Evolutionary conservation across 1,140 invertebrate genomes (phyloP).

Genomic region (Ylistrum balloti): DNA sequence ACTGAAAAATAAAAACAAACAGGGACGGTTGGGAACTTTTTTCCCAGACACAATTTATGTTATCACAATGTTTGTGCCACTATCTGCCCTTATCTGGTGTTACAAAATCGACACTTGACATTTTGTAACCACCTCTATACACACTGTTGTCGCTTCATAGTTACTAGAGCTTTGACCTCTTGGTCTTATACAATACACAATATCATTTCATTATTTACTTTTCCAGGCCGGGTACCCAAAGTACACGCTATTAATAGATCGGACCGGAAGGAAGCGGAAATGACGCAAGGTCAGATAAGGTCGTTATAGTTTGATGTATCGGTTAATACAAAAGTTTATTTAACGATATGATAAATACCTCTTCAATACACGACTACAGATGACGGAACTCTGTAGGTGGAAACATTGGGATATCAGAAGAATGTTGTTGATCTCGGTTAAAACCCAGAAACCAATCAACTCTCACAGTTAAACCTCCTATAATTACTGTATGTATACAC

Average conservation of each 20-base stretch:
- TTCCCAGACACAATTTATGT: no score
- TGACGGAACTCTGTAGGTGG: neutral
- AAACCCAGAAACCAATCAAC: no score
- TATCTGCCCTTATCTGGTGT: no score
- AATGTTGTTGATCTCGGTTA: neutral
- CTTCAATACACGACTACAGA: neutral
- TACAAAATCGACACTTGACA: no score
- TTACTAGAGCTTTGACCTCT: neutral
- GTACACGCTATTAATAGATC: neutral
- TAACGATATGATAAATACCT: slow-evolving; percentile 8
- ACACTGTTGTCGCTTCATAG: no score
- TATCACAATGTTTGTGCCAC: no score
- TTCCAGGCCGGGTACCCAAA: neutral
- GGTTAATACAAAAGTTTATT: neutral
- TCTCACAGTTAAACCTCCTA: no score
- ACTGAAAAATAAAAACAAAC: no score
- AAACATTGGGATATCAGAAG: neutral
- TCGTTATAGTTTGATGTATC: neutral
- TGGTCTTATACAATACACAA: neutral
- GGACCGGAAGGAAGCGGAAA: neutral
- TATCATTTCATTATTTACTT: neutral
- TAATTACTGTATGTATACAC: no score
- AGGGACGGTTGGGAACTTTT: no score
- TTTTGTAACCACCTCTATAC: no score
- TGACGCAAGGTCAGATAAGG: neutral